Evolutionary conservation across 2,113 vertebrate genomes (phyloP), one percentile per base, ranked within the genome.

Genomic region (Acrocephalus kingi): DNA sequence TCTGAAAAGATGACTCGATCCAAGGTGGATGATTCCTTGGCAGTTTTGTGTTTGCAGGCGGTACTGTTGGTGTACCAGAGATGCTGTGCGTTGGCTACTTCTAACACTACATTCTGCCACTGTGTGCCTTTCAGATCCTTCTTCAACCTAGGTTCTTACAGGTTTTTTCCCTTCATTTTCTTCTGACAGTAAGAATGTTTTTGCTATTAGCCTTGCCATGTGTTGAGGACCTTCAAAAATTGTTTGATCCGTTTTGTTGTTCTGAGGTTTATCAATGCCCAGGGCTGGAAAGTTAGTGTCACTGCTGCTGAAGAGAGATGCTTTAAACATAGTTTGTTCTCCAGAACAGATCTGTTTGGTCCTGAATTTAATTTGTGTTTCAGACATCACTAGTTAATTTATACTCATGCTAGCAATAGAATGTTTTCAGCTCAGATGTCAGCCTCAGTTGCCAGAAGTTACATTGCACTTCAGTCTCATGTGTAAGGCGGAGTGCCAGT

Each of bases 401-500:
- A n/a, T 14, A 56, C 48, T 52, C 11, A 4, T 75, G 27, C 20
- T n/a, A 62, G 39, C 58, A 51, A 4, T n/a, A 76, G 25, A 55
- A 66, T 21, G 15, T 69, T 89, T 72, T 66, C 22, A 37, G 8
- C 39, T 89, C 43, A n/a, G 12, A 30, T 24, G 37, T 86, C 37
- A 73, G 5, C 49, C 49, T 66, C 20, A 13, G 14, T 82, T 87
- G 56, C 24, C 76, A 41, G 79, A 77, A 45, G 27, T 81, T 75
- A 18, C 0, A 0, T n/a, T 76, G 14, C 28, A 10, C 20, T 79
- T 82, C 0, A 83, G 54, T 16, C 30, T 64, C 2, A 0, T 12
- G 1, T 33, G 27, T 55, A 35, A 84, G 39, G 35, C 18, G 24
- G 43, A 84, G 18, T 1, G 3, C 23, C 30, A 41, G 22, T 46